Evolutionary conservation across 2,797 vertebrate genomes (phyloP).

Genomic region (Otolemur crassicaudatus): DNA sequence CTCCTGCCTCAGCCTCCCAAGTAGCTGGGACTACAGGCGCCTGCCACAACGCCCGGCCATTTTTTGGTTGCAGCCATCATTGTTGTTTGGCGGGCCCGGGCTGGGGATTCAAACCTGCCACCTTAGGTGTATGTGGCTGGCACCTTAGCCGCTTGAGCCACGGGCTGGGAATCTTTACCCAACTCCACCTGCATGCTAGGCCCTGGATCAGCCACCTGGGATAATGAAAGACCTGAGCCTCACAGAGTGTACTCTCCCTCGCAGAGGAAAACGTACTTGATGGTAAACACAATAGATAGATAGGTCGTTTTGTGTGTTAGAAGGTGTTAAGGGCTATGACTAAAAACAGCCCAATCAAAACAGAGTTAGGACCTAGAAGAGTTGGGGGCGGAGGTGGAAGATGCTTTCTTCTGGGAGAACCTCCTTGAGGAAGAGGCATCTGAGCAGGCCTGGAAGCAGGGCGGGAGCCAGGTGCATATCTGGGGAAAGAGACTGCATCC

Average conservation of each 20-base stretch:
- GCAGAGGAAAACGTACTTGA: background rate
- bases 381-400: background rate
- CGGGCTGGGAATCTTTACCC: background rate
- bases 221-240: background rate
- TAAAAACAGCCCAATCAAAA: background rate
- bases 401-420: background rate
- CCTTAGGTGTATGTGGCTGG: too few relatives aligned
- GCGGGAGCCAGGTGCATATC: background rate
- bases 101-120: too few relatives aligned
- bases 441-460: background rate
- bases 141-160: too few relatives aligned
- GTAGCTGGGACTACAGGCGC: too few relatives aligned
- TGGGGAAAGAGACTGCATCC: background rate
- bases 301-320: background rate
- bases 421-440: background rate
- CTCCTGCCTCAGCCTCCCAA: too few relatives aligned
- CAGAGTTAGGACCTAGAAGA: accelerated
- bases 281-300: accelerated
- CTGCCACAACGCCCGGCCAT: too few relatives aligned
- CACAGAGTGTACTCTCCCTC: background rate
- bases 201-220: background rate
- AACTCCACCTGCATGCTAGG: background rate
- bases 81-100: too few relatives aligned
- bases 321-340: background rate
- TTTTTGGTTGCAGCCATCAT: too few relatives aligned